These are phyloP conservation scores for Caenorhabditis remanei DNA, from an alignment of 1,140 invertebrate species.

Conservation along the genomic window DNA sequence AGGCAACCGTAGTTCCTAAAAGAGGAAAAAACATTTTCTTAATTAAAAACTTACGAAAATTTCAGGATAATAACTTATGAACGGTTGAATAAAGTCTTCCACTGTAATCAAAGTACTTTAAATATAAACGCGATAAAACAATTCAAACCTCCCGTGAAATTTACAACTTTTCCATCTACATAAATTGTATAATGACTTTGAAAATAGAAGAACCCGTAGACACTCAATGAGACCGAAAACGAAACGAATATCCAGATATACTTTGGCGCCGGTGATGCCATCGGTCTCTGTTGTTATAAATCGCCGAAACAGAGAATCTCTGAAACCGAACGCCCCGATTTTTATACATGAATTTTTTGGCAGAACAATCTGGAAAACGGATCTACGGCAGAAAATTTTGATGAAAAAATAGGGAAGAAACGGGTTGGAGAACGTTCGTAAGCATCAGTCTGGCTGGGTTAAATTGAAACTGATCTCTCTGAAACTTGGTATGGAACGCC, in stretches of 20 bases:
- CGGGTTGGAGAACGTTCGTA: too few species aligned
- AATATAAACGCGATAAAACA: not conserved
- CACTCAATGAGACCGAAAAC: not conserved
- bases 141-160: constrained; percentile 25
- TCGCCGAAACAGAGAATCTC: not conserved
- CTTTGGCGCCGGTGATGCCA: not conserved
- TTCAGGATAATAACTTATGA: not conserved
- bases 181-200: not conserved
- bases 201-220: not conserved
- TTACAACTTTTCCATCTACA: constrained; percentile 17
- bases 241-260: not conserved
- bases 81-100: constrained; percentile 16
- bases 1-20: not conserved
- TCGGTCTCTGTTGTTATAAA: not conserved
- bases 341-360: too few species aligned
- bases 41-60: not conserved
- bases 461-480: too few species aligned
- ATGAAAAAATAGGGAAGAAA: too few species aligned
- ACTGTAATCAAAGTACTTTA: not conserved
- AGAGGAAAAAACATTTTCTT: not conserved
- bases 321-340: too few species aligned
- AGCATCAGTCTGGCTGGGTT: too few species aligned
- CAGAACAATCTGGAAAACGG: too few species aligned
- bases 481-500: too few species aligned
- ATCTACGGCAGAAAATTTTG: too few species aligned